Percentiles rank a stretch among this genome's conserved stretches.
phyloP scores from a whole-genome alignment of 2,113 vertebrate species.

The Rhizomys pruinosus region DNA sequence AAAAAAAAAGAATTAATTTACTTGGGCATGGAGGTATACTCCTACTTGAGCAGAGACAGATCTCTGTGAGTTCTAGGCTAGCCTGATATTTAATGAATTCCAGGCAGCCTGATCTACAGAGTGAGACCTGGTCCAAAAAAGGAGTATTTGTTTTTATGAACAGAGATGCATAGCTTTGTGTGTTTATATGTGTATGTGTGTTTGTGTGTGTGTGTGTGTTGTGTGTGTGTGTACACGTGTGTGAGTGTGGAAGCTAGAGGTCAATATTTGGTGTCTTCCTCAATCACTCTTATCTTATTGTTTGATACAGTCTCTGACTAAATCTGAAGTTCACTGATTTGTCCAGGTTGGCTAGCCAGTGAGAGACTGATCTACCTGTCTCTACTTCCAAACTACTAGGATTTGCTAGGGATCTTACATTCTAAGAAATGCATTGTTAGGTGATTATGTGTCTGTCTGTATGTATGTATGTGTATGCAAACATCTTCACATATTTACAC shows the following conservation, averaged over 20 bases:
- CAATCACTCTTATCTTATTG: background rate
- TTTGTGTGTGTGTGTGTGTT: background rate
- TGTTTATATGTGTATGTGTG: background rate
- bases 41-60: too few relatives aligned
- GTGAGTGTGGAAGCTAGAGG: background rate
- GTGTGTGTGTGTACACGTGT: too few relatives aligned
- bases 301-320: background rate
- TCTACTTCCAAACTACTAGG: background rate
- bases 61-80: too few relatives aligned
- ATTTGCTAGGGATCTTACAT: background rate
- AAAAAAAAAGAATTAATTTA: too few relatives aligned
- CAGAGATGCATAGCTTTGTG: background rate
- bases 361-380: background rate
- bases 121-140: too few relatives aligned
- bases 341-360: background rate
- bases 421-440: background rate
- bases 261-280: background rate
- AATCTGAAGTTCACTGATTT: background rate
- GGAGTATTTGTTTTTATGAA: background rate
- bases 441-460: background rate
- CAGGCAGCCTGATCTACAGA: too few relatives aligned
- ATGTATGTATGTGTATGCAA: too few relatives aligned
- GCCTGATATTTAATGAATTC: too few relatives aligned
- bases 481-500: background rate
- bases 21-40: too few relatives aligned